phyloP scores from a whole-genome alignment of 2,888 invertebrate species.

The Itoplectis maculator region DNA sequence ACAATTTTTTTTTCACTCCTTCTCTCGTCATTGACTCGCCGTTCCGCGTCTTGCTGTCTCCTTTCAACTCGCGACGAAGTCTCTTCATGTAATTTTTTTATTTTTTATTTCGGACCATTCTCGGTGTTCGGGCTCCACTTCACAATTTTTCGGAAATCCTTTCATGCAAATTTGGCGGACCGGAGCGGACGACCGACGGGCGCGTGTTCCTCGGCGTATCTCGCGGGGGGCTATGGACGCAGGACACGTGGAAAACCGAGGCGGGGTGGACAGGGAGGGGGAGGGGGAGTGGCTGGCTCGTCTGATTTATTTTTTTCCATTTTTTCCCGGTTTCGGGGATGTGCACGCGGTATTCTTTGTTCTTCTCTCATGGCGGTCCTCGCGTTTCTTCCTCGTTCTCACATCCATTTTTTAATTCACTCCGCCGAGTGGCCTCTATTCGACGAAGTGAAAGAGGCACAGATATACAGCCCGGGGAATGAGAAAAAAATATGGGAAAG shows the following conservation, averaged over 20 bases:
- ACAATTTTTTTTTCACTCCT: conserved; percentile 38
- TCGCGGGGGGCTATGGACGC: background rate
- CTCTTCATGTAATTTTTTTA: conserved; percentile 59
- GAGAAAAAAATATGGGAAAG: conserved; percentile 50
- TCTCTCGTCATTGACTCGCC: conserved; percentile 25
- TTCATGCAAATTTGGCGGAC: conserved; percentile 61
- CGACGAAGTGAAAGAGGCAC: conserved; percentile 33
- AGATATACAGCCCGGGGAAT: conserved; percentile 30
- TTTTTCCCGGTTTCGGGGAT: background rate
- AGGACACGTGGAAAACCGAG: conserved; percentile 19
- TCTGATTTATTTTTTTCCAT: conserved; percentile 10
- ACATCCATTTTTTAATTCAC: conserved; percentile 58
- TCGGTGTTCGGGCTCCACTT: conserved; percentile 19
- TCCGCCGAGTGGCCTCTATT: conserved; percentile 51
- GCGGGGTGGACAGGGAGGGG: background rate
- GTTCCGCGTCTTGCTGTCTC: conserved; percentile 27
- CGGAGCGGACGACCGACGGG: conserved; percentile 5
- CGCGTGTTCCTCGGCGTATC: conserved; percentile 14
- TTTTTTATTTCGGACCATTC: background rate
- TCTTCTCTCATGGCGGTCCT: conserved; percentile 1
- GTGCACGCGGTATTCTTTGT: conserved; percentile 32
- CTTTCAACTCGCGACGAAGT: conserved; percentile 22
- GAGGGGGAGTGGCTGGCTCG: background rate
- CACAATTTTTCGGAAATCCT: conserved; percentile 53
- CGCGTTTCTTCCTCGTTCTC: background rate